phyloP scores from a whole-genome alignment of 2,797 vertebrate genomes.

The Tadarida brasiliensis region DNA sequence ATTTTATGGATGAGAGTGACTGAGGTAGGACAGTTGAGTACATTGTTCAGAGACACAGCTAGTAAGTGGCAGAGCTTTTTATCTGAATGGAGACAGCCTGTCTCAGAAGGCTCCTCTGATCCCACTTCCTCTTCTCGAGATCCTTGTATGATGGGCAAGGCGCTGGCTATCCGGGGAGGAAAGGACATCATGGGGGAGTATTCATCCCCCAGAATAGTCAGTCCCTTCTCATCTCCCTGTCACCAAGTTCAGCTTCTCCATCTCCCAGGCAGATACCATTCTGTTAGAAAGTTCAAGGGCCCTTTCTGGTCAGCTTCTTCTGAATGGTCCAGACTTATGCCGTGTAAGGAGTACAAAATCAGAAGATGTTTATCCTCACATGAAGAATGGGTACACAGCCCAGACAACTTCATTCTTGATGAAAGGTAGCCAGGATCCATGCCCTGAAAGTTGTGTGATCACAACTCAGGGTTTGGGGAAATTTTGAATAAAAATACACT shows the following conservation, averaged over 20 bases:
- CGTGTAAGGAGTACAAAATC: not conserved
- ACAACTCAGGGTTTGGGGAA: not conserved
- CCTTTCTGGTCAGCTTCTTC: not conserved
- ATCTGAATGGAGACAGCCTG: not conserved
- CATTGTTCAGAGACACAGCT: not conserved
- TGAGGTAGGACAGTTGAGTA: not conserved
- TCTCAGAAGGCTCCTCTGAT: not conserved
- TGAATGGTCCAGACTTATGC: not conserved
- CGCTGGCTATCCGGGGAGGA: not conserved
- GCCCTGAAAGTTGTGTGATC: not conserved
- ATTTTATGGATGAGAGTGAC: not conserved
- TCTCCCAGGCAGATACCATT: not conserved
- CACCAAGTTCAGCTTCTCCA: not conserved
- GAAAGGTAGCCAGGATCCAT: not conserved
- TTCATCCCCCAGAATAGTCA: not conserved
- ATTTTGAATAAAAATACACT: not conserved
- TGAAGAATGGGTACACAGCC: not conserved
- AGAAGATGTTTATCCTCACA: not conserved
- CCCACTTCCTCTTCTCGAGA: not conserved
- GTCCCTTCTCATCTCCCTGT: not conserved
- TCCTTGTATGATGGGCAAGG: not conserved
- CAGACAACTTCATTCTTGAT: not conserved
- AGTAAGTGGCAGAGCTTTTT: not conserved
- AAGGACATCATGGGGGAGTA: not conserved
- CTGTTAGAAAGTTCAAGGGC: not conserved